A percentile compares a stretch with the other conserved stretches of the same genome.
These are phyloP conservation scores for Martes martes DNA, from an alignment of 2,113 vertebrate species.

Conservation along the genomic window DNA sequence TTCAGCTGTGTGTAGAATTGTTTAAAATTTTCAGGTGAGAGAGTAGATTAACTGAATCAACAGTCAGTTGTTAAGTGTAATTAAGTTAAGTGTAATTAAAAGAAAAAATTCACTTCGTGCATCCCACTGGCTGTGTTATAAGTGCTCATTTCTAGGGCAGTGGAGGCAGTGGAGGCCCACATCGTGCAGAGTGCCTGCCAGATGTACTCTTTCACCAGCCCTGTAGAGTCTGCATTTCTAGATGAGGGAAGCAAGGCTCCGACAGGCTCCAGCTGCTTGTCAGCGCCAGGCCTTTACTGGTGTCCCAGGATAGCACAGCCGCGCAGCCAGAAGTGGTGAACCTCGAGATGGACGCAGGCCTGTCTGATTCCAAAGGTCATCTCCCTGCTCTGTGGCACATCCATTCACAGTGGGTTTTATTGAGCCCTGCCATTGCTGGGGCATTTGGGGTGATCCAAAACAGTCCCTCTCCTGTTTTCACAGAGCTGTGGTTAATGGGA, in stretches of 20 bases:
- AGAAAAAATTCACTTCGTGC: background rate
- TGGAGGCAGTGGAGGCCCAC: background rate
- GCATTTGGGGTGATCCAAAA: background rate
- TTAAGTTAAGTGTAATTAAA: background rate
- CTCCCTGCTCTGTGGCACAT: background rate
- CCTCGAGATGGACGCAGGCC: background rate
- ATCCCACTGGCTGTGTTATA: background rate
- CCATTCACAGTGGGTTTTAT: rapidly evolving
- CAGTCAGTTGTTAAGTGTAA: background rate
- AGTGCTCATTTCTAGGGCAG: background rate
- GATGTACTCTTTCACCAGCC: background rate
- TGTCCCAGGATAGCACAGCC: background rate
- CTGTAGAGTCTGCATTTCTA: background rate
- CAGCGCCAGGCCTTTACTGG: background rate
- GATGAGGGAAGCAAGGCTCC: background rate
- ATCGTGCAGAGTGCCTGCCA: background rate
- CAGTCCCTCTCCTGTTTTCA: background rate
- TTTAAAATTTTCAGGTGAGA: background rate
- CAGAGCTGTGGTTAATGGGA: background rate
- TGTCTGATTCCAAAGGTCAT: background rate
- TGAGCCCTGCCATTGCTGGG: background rate
- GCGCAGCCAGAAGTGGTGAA: rapidly evolving
- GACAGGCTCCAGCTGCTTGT: background rate
- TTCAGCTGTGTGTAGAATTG: background rate
- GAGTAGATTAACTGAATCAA: background rate